Evolutionary conservation across 1,140 invertebrate genomes (phyloP), one percentile per base, ranked within the genome.

Genomic region (Drosophila nasuta): DNA sequence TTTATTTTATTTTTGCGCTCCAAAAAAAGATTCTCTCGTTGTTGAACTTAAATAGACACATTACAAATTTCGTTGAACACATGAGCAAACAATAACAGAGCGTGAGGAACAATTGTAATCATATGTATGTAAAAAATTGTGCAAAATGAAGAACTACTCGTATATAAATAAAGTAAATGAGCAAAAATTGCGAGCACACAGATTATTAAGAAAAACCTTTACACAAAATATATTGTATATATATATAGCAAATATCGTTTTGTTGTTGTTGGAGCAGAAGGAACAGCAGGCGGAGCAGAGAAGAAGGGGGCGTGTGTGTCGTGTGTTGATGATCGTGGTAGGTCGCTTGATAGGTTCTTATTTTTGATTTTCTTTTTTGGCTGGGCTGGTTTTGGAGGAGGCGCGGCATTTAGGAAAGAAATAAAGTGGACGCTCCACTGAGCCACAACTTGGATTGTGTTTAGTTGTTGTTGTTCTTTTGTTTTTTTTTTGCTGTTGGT

Each of bases 41-140:
- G 38, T 72, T 8, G 20, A 69, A 74, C 71, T 74, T 57, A 69
- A 68, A 74, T 67, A 49, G 41, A 58, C 48, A 77, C 68, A 77
- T 75, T 59, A 63, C 43, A 57, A 67, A 59, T 63, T 65, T 73
- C 48, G 49, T 76, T 68, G 60, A 77, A 75, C 66, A 85, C 75
- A 67, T 73, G 75, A 81, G 75, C 74, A 78, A 56, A 76, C 20
- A 77, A 64, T 66, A 79, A 82, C 71, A 79, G 68, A 87, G 70
- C 67, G 46, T 78, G 63, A 85, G 81, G 79, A 85, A 86, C 82
- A 78, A 86, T 66, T 79, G 64, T 52, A 69, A 70, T 63, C 46
- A 6, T 51, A 13, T 57, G 46, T 54, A 45, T 17, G 15, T 17
- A 17, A 17, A 63, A 58, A 62, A 28, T 46, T 54, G 17, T 15